Evolutionary conservation across 1,140 invertebrate species (phyloP).

Genomic region (Cepaea nemoralis): DNA sequence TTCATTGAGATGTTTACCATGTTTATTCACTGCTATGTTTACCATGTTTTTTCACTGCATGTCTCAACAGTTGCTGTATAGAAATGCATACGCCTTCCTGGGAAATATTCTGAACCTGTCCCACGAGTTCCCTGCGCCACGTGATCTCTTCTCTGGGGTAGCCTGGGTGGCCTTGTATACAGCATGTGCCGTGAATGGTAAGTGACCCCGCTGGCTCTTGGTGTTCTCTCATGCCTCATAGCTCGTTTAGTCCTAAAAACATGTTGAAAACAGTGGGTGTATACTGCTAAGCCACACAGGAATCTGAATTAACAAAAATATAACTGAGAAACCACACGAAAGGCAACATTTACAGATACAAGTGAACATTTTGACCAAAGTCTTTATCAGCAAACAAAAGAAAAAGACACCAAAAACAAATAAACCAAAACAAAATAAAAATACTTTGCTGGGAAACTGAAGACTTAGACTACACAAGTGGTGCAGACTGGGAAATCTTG

Average conservation of each 20-base stretch:
- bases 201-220: conserved; percentile 32
- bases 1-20: no score
- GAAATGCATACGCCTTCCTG: conserved; percentile 64
- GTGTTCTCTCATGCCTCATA: background rate
- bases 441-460: no score
- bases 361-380: no score
- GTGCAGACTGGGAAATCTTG: no score
- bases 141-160: conserved; percentile 63
- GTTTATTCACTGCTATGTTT: no score
- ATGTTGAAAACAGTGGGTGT: background rate
- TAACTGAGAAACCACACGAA: no score
- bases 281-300: background rate
- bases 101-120: conserved; percentile 57
- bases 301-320: background rate
- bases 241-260: background rate
- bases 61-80: conserved; percentile 60
- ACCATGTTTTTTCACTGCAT: no score
- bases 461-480: no score
- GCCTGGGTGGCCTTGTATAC: conserved; percentile 65
- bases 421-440: no score
- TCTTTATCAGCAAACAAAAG: no score
- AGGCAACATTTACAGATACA: no score
- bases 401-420: no score
- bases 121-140: conserved; percentile 65
- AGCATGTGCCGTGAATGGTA: conserved; percentile 52